Base-by-base conservation (phyloP, 2,113 vertebrate genomes). In the Hyla sarda region DNA sequence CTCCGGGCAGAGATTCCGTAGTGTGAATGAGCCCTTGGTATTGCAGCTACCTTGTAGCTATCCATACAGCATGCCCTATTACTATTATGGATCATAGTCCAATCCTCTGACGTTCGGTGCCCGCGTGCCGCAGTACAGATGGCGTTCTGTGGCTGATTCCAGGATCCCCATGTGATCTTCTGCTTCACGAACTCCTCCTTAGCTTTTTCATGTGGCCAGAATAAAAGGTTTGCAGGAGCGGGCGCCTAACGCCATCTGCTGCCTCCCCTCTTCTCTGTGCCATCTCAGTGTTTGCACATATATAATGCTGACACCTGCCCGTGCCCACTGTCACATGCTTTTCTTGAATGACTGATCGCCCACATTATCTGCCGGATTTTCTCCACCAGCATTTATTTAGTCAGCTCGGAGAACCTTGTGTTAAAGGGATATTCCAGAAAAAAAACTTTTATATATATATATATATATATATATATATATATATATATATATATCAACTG, bases 201-300 rank as follows among this genome's bases (percentile, higher is more conserved):
- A 6, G 74, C 48, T 48, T 77, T 52, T 54, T 54, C 48, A 77
- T 19, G 48, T 0, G 74, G 48, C 14, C 74, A 52, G 28, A 77
- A 77, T 32, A 54, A 7, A 30, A 76, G 74, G 48, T 54, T 54
- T 52, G 17, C 30, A 14, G 73, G 52, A 52, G 47, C 73, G 4
- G 47, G 21, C 73, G 73, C 17, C 47, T 76, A 47, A 4, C 10
- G 45, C 73, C 73, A 14, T 14, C 7, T 34, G 47, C 74, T 48
- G 54, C 74, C 74, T 77, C 21, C n/a, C 54, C n/a, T 73, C 1
- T 23, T 32, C 5, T 37, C 30, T 71, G 28, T 34, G 19, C 67
- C 21, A 30, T 72, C 69, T 75, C 47, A 50, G n/a, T 74, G n/a
- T 76, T 48, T 50, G n/a, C 73, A 54, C 47, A 77, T 54, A 77